Conservation (phyloP, 2,113 vertebrate genomes). For the Eurystomus gularis region DNA sequence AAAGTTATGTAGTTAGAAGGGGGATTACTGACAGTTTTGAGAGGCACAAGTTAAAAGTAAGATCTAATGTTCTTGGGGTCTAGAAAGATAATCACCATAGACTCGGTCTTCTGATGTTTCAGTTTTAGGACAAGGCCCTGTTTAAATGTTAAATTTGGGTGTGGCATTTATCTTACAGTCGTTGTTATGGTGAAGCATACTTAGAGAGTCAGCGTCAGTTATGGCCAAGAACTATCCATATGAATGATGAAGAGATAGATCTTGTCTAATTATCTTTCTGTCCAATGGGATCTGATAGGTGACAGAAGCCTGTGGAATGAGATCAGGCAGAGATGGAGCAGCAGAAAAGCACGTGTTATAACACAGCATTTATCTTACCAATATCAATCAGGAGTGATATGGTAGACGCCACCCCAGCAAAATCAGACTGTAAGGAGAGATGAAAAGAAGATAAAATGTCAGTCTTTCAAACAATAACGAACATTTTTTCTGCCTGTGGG, state of each 20-base stretch:
- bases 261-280: constrained; percentile 5
- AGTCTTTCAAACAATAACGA: background rate
- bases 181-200: background rate
- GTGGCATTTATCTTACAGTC: background rate
- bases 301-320: background rate
- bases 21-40: background rate
- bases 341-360: background rate
- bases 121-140: background rate
- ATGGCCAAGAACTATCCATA: background rate
- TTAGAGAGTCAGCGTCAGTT: constrained; percentile 12
- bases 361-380: background rate
- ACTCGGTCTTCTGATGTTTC: background rate
- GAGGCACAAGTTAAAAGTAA: background rate
- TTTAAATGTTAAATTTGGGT: background rate
- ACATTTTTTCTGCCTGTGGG: background rate
- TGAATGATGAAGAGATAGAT: background rate
- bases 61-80: background rate
- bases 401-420: background rate
- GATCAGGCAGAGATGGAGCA: background rate
- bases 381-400: background rate
- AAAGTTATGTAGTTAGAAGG: background rate
- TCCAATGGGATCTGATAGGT: constrained; percentile 10
- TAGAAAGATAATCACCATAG: background rate
- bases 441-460: background rate
- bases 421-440: background rate